These are phyloP conservation scores for Thyatira batis DNA, from an alignment of 2,888 invertebrate genomes.

Conservation along the genomic window DNA sequence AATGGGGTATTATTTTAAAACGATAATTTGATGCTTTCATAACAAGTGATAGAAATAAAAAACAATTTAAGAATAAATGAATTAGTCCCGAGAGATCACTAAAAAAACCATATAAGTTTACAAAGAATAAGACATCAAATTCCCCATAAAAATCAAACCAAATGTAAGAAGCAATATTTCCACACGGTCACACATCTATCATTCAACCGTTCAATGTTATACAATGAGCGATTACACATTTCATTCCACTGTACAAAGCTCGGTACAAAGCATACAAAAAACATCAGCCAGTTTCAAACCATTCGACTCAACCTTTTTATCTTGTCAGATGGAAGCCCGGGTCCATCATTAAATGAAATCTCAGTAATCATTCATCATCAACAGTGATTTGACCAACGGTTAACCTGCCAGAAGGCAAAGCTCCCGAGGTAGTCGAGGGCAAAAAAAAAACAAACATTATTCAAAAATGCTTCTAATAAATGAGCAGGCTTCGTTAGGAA, in stretches of 20 bases:
- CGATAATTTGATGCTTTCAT: too few species aligned
- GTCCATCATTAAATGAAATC: slow-evolving; percentile 75
- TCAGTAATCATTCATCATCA: slow-evolving; percentile 80
- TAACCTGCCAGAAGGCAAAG: slow-evolving; percentile 60
- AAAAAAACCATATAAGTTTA: too few species aligned
- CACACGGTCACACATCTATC: slow-evolving; percentile 34
- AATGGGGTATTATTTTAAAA: too few species aligned
- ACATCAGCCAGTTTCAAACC: slow-evolving; percentile 24
- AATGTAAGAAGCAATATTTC: slow-evolving; percentile 31
- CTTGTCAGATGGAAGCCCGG: slow-evolving; percentile 64
- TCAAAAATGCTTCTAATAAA: slow-evolving; percentile 49
- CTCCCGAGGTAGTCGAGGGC: slow-evolving; percentile 62
- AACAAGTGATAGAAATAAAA: too few species aligned
- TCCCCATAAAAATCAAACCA: slow-evolving; percentile 26
- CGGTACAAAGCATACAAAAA: slow-evolving; percentile 34
- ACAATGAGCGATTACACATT: slow-evolving; percentile 58
- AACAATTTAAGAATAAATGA: too few species aligned
- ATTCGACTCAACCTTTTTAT: slow-evolving; percentile 51
- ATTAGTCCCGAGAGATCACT: too few species aligned
- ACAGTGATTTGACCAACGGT: slow-evolving; percentile 68
- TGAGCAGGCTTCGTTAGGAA: slow-evolving; percentile 14
- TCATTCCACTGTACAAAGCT: slow-evolving; percentile 46
- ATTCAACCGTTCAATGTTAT: slow-evolving; percentile 41
- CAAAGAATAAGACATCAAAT: slow-evolving; percentile 14
- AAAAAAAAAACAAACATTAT: slow-evolving; percentile 31